Evolutionary conservation across 2,888 invertebrate genomes (phyloP).

Genomic region (Epistrophe eligans): DNA sequence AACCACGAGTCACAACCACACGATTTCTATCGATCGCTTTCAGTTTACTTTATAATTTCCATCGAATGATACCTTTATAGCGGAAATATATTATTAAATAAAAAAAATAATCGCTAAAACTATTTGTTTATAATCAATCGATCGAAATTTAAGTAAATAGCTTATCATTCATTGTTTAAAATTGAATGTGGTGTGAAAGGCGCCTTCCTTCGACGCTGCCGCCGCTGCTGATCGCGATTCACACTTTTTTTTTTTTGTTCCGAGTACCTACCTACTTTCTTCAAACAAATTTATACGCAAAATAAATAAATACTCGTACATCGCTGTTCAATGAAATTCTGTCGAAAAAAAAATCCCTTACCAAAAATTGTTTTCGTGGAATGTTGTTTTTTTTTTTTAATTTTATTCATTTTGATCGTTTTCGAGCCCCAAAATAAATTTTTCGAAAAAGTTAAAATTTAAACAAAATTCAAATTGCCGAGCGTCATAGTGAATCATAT

Average conservation of each 20-base stretch:
- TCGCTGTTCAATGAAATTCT: slow-evolving; percentile 30
- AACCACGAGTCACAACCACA: slow-evolving; percentile 61
- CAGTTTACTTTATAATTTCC: slow-evolving; percentile 73
- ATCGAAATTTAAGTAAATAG: slow-evolving; percentile 14
- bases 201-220: slow-evolving; percentile 46
- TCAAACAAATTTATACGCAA: slow-evolving; percentile 36
- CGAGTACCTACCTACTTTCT: background rate
- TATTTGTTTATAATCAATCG: slow-evolving; percentile 62
- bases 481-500: slow-evolving; percentile 44
- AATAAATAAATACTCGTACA: slow-evolving; percentile 34
- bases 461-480: slow-evolving; percentile 20
- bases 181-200: slow-evolving; percentile 27
- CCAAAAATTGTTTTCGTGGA: slow-evolving; percentile 22
- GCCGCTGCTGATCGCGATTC: background rate
- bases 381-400: slow-evolving; percentile 7
- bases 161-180: slow-evolving; percentile 42
- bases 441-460: slow-evolving; percentile 16
- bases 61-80: slow-evolving; percentile 50
- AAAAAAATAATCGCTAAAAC: slow-evolving; percentile 39
- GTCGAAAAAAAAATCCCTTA: slow-evolving; percentile 10
- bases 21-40: slow-evolving; percentile 55
- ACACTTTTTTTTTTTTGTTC: background rate
- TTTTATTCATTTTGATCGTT: background rate
- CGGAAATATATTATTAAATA: slow-evolving; percentile 26
- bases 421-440: slow-evolving; percentile 15